These are phyloP conservation scores for Labrus mixtus DNA, from an alignment of 2,113 vertebrate genomes.

Conservation along the genomic window DNA sequence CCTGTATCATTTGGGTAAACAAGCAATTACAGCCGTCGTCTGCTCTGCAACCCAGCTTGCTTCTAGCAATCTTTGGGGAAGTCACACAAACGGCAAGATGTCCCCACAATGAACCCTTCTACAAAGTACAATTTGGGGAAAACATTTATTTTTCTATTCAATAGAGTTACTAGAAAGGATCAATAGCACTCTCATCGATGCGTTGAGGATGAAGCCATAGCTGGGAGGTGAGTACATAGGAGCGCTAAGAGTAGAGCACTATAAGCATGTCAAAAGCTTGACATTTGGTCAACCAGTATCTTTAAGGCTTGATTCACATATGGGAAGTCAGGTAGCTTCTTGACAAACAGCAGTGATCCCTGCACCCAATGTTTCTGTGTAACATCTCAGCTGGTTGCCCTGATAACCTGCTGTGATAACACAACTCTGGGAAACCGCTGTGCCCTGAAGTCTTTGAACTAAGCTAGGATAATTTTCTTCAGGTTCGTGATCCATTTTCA, in stretches of 20 bases:
- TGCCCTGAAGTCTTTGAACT: neutral
- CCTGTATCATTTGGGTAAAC: neutral
- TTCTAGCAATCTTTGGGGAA: neutral
- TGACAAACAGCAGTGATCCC: no score
- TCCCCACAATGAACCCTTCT: neutral
- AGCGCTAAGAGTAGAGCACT: neutral
- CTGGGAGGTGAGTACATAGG: slow-evolving; percentile 4
- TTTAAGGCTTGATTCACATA: no score
- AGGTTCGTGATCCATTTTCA: neutral
- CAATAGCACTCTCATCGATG: neutral
- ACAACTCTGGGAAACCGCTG: no score
- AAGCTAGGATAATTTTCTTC: neutral
- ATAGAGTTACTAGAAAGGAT: neutral
- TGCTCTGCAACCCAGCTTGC: neutral
- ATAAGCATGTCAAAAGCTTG: no score
- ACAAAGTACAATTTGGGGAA: neutral
- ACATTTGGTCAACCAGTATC: no score
- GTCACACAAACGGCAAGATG: slow-evolving; percentile 1
- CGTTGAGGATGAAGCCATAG: neutral
- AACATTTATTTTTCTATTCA: neutral
- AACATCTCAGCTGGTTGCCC: no score
- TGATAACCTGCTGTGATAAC: no score
- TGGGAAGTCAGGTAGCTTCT: no score
- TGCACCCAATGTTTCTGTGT: no score
- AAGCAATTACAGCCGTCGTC: slow-evolving; percentile 1